These are phyloP conservation scores for Drosophila malerkotliana DNA, from an alignment of 1,140 invertebrate genomes.

Conservation along the genomic window DNA sequence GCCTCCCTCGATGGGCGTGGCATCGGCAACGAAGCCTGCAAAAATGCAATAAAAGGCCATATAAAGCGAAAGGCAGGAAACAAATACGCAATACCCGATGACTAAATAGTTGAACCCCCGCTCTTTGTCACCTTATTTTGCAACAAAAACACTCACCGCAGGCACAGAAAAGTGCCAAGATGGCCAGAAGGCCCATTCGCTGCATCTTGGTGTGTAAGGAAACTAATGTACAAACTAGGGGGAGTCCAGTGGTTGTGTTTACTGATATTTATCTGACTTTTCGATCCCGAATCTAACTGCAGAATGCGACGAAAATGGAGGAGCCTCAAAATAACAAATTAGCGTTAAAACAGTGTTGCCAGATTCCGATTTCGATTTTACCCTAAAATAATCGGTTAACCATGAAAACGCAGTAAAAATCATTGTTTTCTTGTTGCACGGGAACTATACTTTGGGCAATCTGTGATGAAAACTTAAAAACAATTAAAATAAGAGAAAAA, in stretches of 20 bases:
- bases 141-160: conserved; percentile 59
- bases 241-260: not conserved
- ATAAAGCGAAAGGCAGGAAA: conserved; percentile 14
- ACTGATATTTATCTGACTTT: conserved; percentile 17
- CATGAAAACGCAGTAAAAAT: too few species aligned
- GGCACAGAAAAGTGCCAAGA: conserved; percentile 62
- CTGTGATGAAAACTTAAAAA: too few species aligned
- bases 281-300: conserved; percentile 22
- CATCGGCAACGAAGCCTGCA: conserved; percentile 52
- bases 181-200: conserved; percentile 70
- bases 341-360: not conserved
- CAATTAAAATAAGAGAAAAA: too few species aligned
- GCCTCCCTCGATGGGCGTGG: conserved; percentile 71
- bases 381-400: too few species aligned
- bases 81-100: conserved; percentile 39
- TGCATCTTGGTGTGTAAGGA: conserved; percentile 44
- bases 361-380: not conserved
- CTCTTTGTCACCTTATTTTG: conserved; percentile 5
- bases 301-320: conserved; percentile 20
- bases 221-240: not conserved
- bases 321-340: not conserved
- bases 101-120: conserved; percentile 14
- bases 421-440: too few species aligned
- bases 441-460: too few species aligned
- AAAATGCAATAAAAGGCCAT: conserved; percentile 32